Conservation (phyloP, 30 jellyfish, hydroid and myxozoan genomes). For the Sanderia malayensis region DNA sequence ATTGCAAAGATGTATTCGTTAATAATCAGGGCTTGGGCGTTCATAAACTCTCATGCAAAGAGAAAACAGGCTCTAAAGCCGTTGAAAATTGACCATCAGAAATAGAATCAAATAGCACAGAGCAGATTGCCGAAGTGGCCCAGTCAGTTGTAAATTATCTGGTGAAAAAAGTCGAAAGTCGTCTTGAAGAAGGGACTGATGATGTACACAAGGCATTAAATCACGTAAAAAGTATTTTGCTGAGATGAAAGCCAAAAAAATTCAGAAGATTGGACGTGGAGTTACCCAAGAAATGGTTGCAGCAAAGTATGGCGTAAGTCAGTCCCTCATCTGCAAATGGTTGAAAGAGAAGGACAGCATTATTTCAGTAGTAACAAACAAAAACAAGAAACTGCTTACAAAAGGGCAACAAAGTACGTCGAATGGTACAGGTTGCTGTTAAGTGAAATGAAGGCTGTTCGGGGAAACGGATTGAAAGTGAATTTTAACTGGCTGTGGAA, state of each 20-base stretch:
- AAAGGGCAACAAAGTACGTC: constrained; percentile 21
- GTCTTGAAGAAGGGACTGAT: constrained; percentile 3
- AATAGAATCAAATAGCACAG: background rate
- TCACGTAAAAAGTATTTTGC: constrained; percentile 24
- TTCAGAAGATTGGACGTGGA: constrained; percentile 30
- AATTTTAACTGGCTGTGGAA: constrained; percentile 35
- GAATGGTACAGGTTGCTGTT: constrained; percentile 32
- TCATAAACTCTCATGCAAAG: constrained; percentile 25
- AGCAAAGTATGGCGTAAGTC: constrained; percentile 24
- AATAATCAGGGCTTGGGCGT: constrained; percentile 59
- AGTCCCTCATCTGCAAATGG: constrained; percentile 21
- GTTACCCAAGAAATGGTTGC: constrained; percentile 44
- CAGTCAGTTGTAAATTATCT: background rate
- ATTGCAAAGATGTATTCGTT: constrained; percentile 28
- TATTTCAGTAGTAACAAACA: constrained; percentile 19
- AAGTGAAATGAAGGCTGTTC: constrained; percentile 16
- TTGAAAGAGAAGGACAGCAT: constrained; percentile 29
- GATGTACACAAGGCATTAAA: constrained; percentile 11
- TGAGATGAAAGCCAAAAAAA: constrained; percentile 25
- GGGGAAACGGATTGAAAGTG: constrained; percentile 37
- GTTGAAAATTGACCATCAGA: background rate
- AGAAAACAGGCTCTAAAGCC: background rate
- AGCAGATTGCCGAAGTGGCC: background rate
- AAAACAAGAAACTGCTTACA: constrained; percentile 22
- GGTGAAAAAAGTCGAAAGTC: background rate